Evolutionary conservation across 2,888 invertebrate species (phyloP), one percentile per base, ranked within the genome.

Genomic region (Lasioglossum vierecki): DNA sequence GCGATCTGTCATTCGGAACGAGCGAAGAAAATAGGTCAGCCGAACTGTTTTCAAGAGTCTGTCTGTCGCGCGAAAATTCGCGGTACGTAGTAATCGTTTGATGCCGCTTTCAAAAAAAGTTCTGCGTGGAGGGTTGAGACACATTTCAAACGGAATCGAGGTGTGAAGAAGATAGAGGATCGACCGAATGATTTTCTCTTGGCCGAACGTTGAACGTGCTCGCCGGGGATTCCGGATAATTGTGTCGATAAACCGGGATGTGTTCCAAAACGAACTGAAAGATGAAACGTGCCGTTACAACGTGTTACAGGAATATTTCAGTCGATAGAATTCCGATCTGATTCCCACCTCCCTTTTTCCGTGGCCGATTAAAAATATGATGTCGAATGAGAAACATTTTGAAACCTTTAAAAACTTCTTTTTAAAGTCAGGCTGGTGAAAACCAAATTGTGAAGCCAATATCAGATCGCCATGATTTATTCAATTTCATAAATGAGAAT

Each of bases 21-120:
- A 79, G 74, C 73, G 82, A 77, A 82, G 82, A 77, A 85, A 86
- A 70, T 82, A 82, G 86, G 85, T 86, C 86, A 85, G 53, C 85
- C 57, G 82, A 85, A 85, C 76, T 77, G 84, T 84, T 81, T 85
- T 84, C 76, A 77, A 80, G 85, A 49, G 84, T 73, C 75, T 84
- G 80, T 75, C 79, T 85, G 49, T 70, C 80, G 80, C 80, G 85
- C 26, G 80, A 84, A 84, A 85, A 85, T 84, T 80, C 76, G 80
- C 84, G 60, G 80, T 85, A 79, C 73, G 85, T 75, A 72, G 84
- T 84, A 83, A 84, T 84, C 84, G 84, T 83, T 84, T 68, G 84
- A 79, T n/a, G 66, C 76, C 53, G 63, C 57, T 57, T 66, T 53
- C 15, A 53, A 73, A 80, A 82, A 84, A 76, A 26, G 49, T 75